Evolutionary conservation across 2,888 invertebrate species (phyloP), one percentile per base, ranked within the genome.

Genomic region (Lasioglossum lativentre): DNA sequence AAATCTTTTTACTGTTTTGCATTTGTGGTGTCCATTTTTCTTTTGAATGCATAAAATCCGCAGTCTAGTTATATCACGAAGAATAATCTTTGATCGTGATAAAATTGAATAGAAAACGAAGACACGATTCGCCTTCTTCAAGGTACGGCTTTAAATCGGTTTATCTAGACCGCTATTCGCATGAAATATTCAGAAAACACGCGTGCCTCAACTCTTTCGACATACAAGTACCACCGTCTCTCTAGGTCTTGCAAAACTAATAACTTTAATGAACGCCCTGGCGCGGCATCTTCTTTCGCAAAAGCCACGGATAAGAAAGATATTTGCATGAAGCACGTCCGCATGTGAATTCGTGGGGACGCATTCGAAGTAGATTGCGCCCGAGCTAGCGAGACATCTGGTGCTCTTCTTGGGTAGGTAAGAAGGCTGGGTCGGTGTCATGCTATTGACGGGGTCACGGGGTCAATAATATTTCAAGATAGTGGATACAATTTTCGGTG

Each of bases 281-380:
- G 66, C 71, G 81, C 78, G 78, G 77, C 80, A 74, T 90, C 88
- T 84, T 88, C 88, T 89, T 90, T 90, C 83, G 78, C 79, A 79
- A 77, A 80, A 74, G 73, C 77, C 38, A 71, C 70, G 75, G 84
- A 82, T 84, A 88, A 90, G 89, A 87, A 88, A 89, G 89, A 82
- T 85, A 90, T 90, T 90, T 90, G 90, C 90, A 90, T 88, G 90
- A 86, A 71, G 88, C 91, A 90, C 90, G 90, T 90, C 80, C 88
- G 89, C 91, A 82, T 86, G 89, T 88, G 90, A 90, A 90, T 88
- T 90, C 90, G 89, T 88, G 91, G 88, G 82, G 85, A 88, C 86
- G 90, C 89, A 91, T 90, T 88, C 87, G 89, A 91, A 90, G 90
- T 90, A 89, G 90, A 90, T 90, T 89, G 91, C 88, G 78, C 88